These are phyloP conservation scores for Eurystomus gularis DNA, from an alignment of 2,113 vertebrate species.

Conservation along the genomic window DNA sequence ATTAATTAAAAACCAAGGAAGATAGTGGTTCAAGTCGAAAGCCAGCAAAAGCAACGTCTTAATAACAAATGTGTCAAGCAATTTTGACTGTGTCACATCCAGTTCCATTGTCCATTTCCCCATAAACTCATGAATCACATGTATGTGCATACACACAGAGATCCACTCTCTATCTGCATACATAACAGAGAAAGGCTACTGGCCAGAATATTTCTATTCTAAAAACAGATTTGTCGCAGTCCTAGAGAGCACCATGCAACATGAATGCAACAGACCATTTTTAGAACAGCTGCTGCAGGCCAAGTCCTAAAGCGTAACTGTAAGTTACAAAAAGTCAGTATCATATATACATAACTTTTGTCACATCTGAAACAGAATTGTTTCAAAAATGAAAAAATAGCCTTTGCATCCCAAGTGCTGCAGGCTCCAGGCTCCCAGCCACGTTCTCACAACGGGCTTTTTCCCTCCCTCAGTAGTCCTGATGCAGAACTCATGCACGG, in stretches of 20 bases:
- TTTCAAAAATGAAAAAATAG: not conserved
- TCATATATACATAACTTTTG: not conserved
- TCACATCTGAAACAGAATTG: not conserved
- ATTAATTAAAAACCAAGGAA: not conserved
- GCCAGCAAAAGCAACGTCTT: slow-evolving; percentile 39
- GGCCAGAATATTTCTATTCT: not conserved
- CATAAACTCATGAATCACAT: not conserved
- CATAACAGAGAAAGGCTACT: not conserved
- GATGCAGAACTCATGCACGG: not conserved
- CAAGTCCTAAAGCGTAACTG: not conserved
- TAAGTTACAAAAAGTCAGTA: not conserved
- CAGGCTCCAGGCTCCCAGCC: not conserved
- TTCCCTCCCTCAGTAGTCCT: not conserved
- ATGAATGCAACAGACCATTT: not conserved
- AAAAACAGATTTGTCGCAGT: not conserved
- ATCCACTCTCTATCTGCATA: not conserved
- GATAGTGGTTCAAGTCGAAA: not conserved
- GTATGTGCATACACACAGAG: not conserved
- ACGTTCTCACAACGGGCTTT: not conserved
- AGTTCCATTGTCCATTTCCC: slow-evolving; percentile 43
- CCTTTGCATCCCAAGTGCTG: not conserved
- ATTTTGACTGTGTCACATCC: not conserved
- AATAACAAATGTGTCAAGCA: not conserved
- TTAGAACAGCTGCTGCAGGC: not conserved
- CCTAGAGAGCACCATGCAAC: not conserved